Conservation (phyloP, 2,888 invertebrate genomes). For the Ophion ventricosus region DNA sequence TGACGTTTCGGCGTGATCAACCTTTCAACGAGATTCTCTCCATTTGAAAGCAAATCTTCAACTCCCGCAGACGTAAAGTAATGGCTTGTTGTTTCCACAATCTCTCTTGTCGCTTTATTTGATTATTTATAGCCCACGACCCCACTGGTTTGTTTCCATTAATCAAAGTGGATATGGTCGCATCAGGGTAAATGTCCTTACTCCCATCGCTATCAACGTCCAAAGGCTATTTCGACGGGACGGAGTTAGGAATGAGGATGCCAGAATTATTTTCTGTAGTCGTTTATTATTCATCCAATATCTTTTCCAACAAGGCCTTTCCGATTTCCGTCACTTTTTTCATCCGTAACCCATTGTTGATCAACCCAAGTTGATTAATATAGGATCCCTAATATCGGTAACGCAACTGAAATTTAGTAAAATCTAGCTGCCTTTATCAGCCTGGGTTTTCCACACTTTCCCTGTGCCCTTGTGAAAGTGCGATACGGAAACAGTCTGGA, state of each 20-base stretch:
- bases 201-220: not conserved
- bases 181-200: not conserved
- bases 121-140: conserved; percentile 14
- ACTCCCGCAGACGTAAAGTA: not conserved
- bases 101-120: not conserved
- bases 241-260: not conserved
- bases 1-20: conserved; percentile 37
- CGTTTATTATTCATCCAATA: not conserved
- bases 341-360: not conserved
- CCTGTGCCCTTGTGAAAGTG: no score
- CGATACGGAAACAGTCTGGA: no score
- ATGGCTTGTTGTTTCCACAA: not conserved
- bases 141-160: not conserved
- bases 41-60: conserved; percentile 1
- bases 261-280: conserved; percentile 1
- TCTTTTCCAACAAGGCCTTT: not conserved
- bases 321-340: not conserved
- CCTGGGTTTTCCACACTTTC: no score
- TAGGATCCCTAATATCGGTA: no score
- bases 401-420: not conserved
- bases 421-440: no score
- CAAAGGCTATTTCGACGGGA: not conserved
- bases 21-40: conserved; percentile 25
- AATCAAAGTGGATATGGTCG: conserved; percentile 11
- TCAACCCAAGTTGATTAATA: not conserved